A percentile compares a stretch with the other conserved stretches of the same genome.
Evolutionary conservation across 2,888 invertebrate genomes (phyloP).

Genomic region (Cheilosia vulpina): DNA sequence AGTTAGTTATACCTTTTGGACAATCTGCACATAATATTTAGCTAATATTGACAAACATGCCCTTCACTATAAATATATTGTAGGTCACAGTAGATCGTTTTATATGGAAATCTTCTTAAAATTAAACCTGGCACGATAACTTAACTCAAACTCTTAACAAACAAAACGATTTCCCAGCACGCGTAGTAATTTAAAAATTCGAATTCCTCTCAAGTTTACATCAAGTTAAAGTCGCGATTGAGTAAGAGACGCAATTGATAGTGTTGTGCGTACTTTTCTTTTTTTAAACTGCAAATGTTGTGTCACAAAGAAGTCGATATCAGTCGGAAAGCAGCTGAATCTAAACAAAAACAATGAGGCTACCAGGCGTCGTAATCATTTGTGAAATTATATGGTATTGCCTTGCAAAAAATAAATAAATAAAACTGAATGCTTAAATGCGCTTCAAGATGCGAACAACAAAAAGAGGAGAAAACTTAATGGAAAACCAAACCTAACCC

Average conservation of each 20-base stretch:
- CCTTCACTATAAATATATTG: no score
- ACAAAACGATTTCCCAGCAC: no score
- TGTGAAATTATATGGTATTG: slow-evolving; percentile 4
- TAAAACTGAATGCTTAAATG: slow-evolving; percentile 1
- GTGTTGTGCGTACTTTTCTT: background rate
- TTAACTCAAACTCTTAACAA: no score
- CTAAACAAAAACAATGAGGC: slow-evolving; percentile 27
- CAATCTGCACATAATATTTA: no score
- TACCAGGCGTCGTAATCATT: slow-evolving; percentile 33
- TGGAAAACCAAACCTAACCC: slow-evolving; percentile 10
- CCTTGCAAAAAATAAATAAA: slow-evolving; percentile 16
- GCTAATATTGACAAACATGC: no score
- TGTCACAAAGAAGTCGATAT: slow-evolving; percentile 4
- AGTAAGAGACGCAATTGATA: background rate
- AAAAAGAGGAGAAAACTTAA: background rate
- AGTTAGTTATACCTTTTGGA: no score
- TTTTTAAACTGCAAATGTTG: background rate
- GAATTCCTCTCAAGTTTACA: background rate
- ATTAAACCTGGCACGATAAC: no score
- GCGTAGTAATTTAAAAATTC: no score
- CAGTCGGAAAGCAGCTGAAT: background rate
- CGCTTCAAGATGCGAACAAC: background rate
- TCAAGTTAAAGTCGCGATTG: background rate
- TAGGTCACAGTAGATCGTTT: no score
- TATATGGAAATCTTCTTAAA: no score